phyloP scores from a whole-genome alignment of 2,888 invertebrate species.

The Lasioglossum calceatum region DNA sequence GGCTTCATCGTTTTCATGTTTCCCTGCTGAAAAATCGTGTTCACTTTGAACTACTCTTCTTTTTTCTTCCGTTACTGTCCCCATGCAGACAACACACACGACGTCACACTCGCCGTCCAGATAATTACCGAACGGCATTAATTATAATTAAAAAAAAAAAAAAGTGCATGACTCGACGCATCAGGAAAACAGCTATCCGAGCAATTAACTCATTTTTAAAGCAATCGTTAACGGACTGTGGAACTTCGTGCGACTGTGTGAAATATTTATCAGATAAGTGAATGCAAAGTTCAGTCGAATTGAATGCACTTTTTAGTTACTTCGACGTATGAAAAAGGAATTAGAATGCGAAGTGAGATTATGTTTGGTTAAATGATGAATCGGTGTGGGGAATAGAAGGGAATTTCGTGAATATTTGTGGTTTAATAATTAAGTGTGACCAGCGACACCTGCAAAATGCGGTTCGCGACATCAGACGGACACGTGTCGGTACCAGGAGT shows the following conservation, averaged over 20 bases:
- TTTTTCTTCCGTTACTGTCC: constrained; percentile 47
- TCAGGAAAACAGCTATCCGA: not conserved
- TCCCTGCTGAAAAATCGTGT: constrained; percentile 78
- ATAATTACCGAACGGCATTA: not conserved
- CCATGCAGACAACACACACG: not conserved
- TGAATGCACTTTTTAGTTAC: not conserved
- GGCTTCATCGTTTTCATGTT: constrained; percentile 65
- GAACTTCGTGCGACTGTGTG: not conserved
- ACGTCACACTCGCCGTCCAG: not conserved
- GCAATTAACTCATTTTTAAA: not conserved
- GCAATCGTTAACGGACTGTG: not conserved
- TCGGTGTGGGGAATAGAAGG: not conserved
- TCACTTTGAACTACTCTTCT: constrained; percentile 77
- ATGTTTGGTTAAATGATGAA: not conserved
- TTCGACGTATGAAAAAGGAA: not conserved
- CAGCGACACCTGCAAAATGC: constrained; percentile 60
- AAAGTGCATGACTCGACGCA: not conserved
- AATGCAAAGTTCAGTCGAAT: not conserved
- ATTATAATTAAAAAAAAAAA: not conserved
- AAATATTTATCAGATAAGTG: not conserved
- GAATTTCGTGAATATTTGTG: not conserved
- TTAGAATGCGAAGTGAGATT: not conserved
- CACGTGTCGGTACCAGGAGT: constrained; percentile 78
- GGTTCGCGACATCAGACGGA: constrained; percentile 75
- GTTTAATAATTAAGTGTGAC: not conserved